These are phyloP conservation scores for Sciurus niger DNA, from an alignment of 2,113 vertebrate species.

Conservation along the genomic window DNA sequence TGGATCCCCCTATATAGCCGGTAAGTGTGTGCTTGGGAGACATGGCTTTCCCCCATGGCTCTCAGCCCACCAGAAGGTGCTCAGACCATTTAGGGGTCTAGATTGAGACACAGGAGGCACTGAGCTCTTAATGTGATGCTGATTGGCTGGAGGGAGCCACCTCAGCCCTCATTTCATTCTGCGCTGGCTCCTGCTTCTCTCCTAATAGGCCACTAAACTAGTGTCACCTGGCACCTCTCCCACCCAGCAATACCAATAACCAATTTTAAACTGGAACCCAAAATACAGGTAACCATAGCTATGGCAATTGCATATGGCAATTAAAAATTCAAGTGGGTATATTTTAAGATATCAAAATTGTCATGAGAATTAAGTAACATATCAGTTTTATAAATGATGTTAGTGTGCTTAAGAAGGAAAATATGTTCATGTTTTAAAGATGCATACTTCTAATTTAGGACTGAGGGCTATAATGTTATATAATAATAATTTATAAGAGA, in stretches of 20 bases:
- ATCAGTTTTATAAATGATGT: conserved; percentile 12
- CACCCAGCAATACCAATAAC: not conserved
- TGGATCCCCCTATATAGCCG: not conserved
- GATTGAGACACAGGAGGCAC: rapidly evolving
- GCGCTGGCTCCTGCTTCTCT: not conserved
- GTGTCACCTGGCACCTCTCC: not conserved
- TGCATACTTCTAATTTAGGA: not conserved
- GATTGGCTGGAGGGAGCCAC: not conserved
- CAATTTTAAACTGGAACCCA: not conserved
- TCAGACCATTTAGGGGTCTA: not conserved
- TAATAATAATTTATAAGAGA: conserved; percentile 20
- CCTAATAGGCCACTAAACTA: not conserved
- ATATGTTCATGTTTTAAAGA: not conserved
- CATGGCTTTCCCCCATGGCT: not conserved
- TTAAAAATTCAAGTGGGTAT: not conserved
- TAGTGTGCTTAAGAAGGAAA: conserved; percentile 8
- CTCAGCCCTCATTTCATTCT: not conserved
- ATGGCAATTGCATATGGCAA: not conserved
- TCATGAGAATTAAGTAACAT: not conserved
- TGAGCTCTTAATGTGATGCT: not conserved
- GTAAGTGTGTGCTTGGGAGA: not conserved
- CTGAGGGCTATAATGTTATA: not conserved
- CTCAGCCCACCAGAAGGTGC: not conserved
- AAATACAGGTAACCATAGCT: not conserved
- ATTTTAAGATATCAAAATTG: conserved; percentile 31